Conservation (phyloP, 2,113 vertebrate genomes). For the Malurus alboscapulatus region DNA sequence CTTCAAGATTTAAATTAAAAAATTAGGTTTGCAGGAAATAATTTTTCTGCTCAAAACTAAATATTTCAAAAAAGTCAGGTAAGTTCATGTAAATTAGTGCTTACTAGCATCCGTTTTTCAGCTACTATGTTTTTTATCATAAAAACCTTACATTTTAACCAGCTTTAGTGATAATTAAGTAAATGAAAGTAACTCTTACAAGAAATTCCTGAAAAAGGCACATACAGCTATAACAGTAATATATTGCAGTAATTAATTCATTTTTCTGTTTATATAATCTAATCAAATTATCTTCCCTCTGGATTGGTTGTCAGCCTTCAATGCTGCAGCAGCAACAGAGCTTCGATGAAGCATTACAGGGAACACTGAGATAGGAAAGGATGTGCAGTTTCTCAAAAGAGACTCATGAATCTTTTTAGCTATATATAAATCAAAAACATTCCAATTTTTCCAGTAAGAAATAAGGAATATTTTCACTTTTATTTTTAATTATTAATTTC, state of each 20-base stretch:
- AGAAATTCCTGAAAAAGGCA: not conserved
- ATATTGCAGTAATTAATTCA: not conserved
- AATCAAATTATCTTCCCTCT: not conserved
- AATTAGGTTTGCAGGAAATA: not conserved
- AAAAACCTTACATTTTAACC: rapidly evolving
- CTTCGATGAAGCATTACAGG: not conserved
- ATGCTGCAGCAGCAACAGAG: not conserved
- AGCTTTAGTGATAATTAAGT: not conserved
- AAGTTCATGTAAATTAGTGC: not conserved
- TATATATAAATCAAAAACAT: not conserved
- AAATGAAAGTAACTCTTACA: not conserved
- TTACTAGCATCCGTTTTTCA: not conserved
- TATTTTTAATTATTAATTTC: not conserved
- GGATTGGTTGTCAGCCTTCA: not conserved
- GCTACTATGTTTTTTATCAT: not conserved
- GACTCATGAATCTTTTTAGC: not conserved
- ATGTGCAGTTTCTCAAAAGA: not conserved
- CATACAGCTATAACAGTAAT: not conserved
- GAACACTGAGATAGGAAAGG: not conserved
- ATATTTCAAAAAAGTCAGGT: not conserved
- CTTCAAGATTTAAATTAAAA: not conserved
- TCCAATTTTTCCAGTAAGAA: not conserved
- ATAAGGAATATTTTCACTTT: not conserved
- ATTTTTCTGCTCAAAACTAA: not conserved
- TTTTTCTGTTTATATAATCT: not conserved